Evolutionary conservation across 1,140 invertebrate genomes (phyloP).

Genomic region (Nasonia longicornis): DNA sequence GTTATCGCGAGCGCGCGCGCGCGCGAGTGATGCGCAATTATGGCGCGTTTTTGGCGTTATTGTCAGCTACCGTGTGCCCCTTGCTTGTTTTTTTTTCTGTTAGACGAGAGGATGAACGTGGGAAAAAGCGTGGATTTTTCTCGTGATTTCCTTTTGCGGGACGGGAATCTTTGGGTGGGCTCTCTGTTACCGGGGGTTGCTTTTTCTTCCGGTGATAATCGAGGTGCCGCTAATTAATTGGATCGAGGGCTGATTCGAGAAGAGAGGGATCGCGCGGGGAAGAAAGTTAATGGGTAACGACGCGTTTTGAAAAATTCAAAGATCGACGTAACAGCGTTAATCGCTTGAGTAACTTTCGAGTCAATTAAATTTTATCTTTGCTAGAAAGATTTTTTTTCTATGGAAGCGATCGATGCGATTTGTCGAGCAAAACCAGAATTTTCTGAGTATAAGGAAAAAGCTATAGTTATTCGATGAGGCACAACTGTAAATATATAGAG

Average conservation of each 20-base stretch:
- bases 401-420: background rate
- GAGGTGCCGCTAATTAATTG: no score
- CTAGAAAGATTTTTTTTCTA: slow-evolving; percentile 2
- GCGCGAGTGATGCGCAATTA: slow-evolving; percentile 13
- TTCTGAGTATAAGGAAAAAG: slow-evolving; percentile 34
- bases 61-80: background rate
- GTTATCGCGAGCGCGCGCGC: slow-evolving; percentile 3
- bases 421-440: slow-evolving; percentile 6
- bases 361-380: slow-evolving; percentile 30
- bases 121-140: background rate
- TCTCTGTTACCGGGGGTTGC: no score
- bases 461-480: slow-evolving; percentile 3
- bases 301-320: background rate
- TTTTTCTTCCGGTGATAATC: no score
- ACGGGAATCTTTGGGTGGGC: slow-evolving; percentile 1
- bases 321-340: background rate
- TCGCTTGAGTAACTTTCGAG: background rate
- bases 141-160: slow-evolving; percentile 22
- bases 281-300: background rate
- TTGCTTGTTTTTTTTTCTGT: background rate
- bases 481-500: slow-evolving; percentile 15
- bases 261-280: background rate
- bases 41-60: slow-evolving; percentile 35
- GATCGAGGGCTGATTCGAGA: no score
- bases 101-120: no score